Conservation (phyloP, 1,140 invertebrate genomes). For the Bradynema listronoti region DNA sequence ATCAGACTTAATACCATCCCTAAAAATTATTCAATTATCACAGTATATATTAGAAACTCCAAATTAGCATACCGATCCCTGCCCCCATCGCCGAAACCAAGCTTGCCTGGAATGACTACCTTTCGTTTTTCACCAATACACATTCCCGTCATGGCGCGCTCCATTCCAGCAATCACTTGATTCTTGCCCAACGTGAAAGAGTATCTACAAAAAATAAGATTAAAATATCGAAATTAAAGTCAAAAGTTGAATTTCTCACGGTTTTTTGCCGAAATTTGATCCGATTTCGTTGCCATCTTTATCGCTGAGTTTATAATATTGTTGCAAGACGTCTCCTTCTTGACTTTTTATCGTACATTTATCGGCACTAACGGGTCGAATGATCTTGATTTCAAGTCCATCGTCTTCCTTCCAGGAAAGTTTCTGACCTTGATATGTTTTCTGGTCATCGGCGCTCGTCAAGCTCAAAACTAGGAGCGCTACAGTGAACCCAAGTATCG, state of each 20-base stretch:
- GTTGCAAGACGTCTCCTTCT: conserved; percentile 52
- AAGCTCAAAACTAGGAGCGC: too few relatives aligned
- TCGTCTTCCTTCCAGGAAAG: conserved; percentile 50
- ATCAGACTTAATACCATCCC: conserved; percentile 50
- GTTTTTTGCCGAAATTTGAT: conserved; percentile 55
- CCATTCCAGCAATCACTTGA: conserved; percentile 56
- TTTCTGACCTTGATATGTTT: conserved; percentile 37
- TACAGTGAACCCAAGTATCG: too few relatives aligned
- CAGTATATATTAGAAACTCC: too few relatives aligned
- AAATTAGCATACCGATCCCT: too few relatives aligned
- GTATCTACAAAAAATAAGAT: conserved; percentile 40
- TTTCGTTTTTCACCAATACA: conserved; percentile 57
- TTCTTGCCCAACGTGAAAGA: conserved; percentile 49
- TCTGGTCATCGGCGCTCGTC: conserved; percentile 16
- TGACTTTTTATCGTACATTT: conserved; percentile 55
- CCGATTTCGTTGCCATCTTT: conserved; percentile 56
- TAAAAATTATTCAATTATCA: conserved; percentile 15
- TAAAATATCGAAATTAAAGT: neutral
- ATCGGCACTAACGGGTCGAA: conserved; percentile 48
- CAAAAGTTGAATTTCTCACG: conserved; percentile 42
- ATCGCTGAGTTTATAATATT: conserved; percentile 54
- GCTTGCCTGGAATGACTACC: conserved; percentile 48
- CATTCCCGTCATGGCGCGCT: conserved; percentile 48
- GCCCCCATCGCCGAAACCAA: conserved; percentile 50
- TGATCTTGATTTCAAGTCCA: conserved; percentile 55